These are phyloP conservation scores for Astreopora myriophthalma DNA, from an alignment of 64 coral and sea anemone species.

Conservation along the genomic window DNA sequence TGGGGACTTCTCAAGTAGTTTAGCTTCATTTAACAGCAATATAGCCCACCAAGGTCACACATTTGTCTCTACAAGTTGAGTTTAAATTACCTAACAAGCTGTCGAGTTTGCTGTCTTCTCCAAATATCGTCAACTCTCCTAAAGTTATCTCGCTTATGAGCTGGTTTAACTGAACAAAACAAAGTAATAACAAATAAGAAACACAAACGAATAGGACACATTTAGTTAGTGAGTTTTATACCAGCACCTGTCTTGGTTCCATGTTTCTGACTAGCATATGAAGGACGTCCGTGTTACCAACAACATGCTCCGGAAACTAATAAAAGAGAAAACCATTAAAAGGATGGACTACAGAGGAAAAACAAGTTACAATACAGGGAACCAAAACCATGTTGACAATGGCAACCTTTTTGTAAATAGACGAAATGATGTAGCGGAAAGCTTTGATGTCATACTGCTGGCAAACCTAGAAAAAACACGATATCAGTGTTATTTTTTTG, in stretches of 20 bases:
- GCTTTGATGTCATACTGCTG: conserved; percentile 87
- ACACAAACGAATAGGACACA: background rate
- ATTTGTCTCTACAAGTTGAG: background rate
- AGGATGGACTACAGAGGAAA: background rate
- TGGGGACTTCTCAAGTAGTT: no score
- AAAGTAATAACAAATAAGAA: background rate
- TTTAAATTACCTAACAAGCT: conserved; percentile 73
- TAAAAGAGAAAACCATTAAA: background rate
- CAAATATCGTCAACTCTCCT: conserved; percentile 94
- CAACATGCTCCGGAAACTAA: conserved; percentile 91
- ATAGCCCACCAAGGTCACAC: no score
- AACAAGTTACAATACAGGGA: background rate
- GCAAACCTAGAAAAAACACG: conserved; percentile 63
- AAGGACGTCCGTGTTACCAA: conserved; percentile 86
- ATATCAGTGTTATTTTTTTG: background rate
- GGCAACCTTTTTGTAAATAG: conserved; percentile 90
- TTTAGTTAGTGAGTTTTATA: background rate
- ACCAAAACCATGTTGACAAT: background rate
- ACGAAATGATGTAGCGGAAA: conserved; percentile 88
- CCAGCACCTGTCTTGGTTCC: conserved; percentile 87
- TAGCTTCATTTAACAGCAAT: no score
- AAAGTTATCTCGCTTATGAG: conserved; percentile 91
- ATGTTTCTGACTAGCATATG: conserved; percentile 91
- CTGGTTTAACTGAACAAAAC: conserved; percentile 69
- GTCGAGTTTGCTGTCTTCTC: conserved; percentile 83